These are phyloP conservation scores for Hormiphora californensis DNA, from an alignment of 37 sponge, comb jelly and placozoan genomes.

Conservation along the genomic window DNA sequence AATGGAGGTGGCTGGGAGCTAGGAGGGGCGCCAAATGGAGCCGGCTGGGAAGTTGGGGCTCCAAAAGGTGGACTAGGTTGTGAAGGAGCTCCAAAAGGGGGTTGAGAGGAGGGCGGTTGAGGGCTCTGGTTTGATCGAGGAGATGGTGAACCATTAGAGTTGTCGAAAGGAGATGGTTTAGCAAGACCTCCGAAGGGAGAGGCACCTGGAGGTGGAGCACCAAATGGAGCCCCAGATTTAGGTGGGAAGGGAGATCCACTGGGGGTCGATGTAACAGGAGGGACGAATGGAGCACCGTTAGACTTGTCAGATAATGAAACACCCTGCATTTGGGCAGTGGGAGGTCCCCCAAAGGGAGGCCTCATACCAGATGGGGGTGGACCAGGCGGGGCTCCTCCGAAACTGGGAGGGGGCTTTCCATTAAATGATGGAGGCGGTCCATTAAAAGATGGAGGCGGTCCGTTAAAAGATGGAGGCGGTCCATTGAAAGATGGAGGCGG, in stretches of 20 bases:
- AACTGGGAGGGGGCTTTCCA: not conserved
- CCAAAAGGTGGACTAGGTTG: not conserved
- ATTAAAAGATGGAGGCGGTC: constrained; percentile 25
- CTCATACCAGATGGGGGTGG: not conserved
- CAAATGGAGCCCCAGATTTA: not conserved
- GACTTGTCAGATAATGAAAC: not conserved
- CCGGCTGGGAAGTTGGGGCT: not conserved
- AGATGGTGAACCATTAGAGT: not conserved
- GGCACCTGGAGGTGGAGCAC: not conserved
- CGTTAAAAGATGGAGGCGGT: constrained; percentile 31
- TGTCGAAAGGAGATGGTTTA: not conserved
- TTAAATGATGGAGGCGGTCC: no score
- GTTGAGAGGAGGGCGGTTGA: not conserved
- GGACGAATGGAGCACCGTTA: not conserved
- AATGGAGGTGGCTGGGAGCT: not conserved
- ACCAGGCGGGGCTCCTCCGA: not conserved
- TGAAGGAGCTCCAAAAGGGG: constrained; percentile 12
- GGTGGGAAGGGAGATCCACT: not conserved
- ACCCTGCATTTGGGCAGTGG: not conserved
- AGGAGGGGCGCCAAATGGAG: constrained; percentile 32
- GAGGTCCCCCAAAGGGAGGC: not conserved
- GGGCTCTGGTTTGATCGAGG: not conserved
- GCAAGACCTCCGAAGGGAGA: not conserved
- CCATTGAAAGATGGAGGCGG: no score
- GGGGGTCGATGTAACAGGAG: no score